phyloP scores from a whole-genome alignment of 2,888 invertebrate species.

The Parthenolecanium corni region DNA sequence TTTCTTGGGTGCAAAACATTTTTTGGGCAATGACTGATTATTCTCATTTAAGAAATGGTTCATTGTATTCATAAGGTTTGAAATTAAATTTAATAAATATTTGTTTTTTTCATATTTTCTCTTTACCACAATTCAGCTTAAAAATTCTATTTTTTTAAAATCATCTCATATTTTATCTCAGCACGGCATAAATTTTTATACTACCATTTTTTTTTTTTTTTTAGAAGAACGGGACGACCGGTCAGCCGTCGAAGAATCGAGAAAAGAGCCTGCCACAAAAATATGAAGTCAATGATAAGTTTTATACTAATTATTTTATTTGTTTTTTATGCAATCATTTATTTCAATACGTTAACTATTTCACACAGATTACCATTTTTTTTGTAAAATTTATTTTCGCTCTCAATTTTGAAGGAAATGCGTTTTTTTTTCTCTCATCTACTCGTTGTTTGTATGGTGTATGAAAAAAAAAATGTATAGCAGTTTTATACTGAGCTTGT shows the following conservation, averaged over 20 bases:
- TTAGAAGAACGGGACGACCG: conserved; percentile 21
- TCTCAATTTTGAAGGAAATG: not conserved
- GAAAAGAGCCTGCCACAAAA: conserved; percentile 18
- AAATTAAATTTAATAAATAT: no score
- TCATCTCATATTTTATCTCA: no score
- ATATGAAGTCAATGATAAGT: not conserved
- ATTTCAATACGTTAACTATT: conserved; percentile 2
- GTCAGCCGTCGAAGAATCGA: conserved; percentile 7
- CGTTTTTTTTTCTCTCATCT: not conserved
- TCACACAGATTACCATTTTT: not conserved
- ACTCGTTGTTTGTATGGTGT: not conserved
- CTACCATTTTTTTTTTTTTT: no score
- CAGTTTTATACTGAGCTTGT: not conserved
- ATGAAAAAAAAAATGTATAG: not conserved
- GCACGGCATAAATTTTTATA: no score
- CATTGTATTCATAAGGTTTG: no score
- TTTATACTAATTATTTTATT: not conserved
- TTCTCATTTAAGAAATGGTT: no score
- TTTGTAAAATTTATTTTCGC: not conserved
- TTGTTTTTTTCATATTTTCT: no score
- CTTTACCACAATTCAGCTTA: no score
- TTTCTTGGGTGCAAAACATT: no score
- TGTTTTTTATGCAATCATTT: not conserved
- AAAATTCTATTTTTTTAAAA: no score
- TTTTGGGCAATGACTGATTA: no score